Base-by-base conservation (phyloP, 2,888 invertebrate species). In the Galeopsomyia nigrocyanea region DNA sequence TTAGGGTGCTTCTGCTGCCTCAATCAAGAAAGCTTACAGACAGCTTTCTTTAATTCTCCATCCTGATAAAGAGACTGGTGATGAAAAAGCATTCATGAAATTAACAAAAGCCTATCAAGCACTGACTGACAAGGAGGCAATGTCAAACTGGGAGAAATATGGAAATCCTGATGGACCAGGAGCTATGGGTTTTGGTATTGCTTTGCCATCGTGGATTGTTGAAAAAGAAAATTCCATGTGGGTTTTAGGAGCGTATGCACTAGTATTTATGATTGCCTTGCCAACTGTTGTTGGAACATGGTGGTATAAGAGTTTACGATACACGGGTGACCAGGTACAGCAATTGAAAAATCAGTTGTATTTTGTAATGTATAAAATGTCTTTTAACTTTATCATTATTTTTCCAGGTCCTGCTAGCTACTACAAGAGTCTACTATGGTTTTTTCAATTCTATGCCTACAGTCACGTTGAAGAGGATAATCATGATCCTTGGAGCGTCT, bases 101-200 rank as follows among this genome's bases (percentile, higher is more conserved):
- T 90, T 99, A 60, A 96, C 98, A 9, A 99, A 99, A 90, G 89
- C 89, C 71, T 89, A 89, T 80, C 88, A 94, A 90, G 98, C 98
- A 19, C 89, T 99, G 74, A 99, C 99, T 71, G 98, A 99, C 88
- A 98, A 99, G 78, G 97, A 98, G 86, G 95, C 99, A 2, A 91
- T 96, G 77, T 93, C 94, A 85, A 99, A 99, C 88, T 99, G 98
- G 96, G 98, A 99, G 85, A 96, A 96, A 86, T 98, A 98, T 90
- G 99, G 99, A 22, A 99, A 99, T 89, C 99, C 99, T 0, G 99
- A 99, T 90, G 99, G 99, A 3, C 99, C 99, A 0, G 98, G 98
- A 76, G 99, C 98, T 26, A 99, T 98, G 92, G 97, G 96, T 81
- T 99, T 99, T 90, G 99, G 99, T 72, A 99, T 99, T 85, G 99